These are phyloP conservation scores for Lytechinus pictus DNA, from an alignment of 35 echinoderm and acorn worm species.

Conservation along the genomic window DNA sequence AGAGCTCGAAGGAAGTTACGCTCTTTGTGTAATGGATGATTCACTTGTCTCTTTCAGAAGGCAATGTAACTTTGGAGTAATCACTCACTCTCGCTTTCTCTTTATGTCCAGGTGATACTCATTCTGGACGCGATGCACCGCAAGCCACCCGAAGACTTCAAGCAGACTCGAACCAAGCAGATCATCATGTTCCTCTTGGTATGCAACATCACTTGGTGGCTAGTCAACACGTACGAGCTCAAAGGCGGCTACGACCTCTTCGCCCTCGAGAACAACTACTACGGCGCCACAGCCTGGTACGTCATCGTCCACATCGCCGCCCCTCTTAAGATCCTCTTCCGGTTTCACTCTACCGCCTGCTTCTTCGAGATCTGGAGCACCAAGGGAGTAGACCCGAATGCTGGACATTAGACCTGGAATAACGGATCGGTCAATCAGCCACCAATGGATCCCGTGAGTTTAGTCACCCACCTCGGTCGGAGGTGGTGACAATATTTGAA, in stretches of 20 bases:
- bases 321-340: constrained; percentile 87
- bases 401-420: not conserved
- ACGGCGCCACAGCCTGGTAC: constrained; percentile 88
- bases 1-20: too few species aligned
- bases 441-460: not conserved
- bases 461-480: too few species aligned
- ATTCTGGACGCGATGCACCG: constrained; percentile 91
- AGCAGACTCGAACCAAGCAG: constrained; percentile 88
- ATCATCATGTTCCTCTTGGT: constrained; percentile 94
- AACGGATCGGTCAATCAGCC: not conserved
- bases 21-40: too few species aligned
- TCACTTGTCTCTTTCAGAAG: too few species aligned
- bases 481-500: too few species aligned
- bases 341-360: constrained; percentile 94
- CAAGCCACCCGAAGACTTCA: constrained; percentile 89
- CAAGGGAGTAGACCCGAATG: constrained; percentile 38
- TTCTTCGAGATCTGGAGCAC: constrained; percentile 98
- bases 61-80: too few species aligned
- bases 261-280: constrained; percentile 90
- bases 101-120: constrained; percentile 59
- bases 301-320: constrained; percentile 95
- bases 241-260: constrained; percentile 94
- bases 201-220: constrained; percentile 92
- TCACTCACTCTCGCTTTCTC: too few species aligned
- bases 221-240: constrained; percentile 94